These are phyloP conservation scores for Diploptera punctata DNA, from an alignment of 2,888 invertebrate species.

Conservation along the genomic window DNA sequence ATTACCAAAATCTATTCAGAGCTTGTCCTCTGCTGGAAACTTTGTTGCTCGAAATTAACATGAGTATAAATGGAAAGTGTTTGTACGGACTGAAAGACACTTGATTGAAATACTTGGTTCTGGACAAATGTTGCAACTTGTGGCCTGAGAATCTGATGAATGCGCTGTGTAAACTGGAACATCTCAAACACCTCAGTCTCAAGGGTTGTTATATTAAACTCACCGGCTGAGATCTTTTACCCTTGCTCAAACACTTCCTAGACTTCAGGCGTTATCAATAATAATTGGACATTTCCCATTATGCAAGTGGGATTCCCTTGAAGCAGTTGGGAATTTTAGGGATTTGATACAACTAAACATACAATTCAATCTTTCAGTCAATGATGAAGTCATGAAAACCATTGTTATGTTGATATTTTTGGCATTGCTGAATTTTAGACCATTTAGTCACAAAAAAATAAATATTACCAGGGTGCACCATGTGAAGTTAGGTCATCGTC, in stretches of 20 bases:
- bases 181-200: slow-evolving; percentile 48
- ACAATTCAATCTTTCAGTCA: slow-evolving; percentile 58
- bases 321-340: slow-evolving; percentile 49
- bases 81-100: slow-evolving; percentile 48
- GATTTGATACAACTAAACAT: slow-evolving; percentile 52
- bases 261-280: slow-evolving; percentile 48
- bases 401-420: no score
- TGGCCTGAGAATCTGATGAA: slow-evolving; percentile 39
- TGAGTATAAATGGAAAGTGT: slow-evolving; percentile 49
- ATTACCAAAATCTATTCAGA: slow-evolving; percentile 50
- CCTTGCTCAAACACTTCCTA: slow-evolving; percentile 46
- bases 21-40: slow-evolving; percentile 49
- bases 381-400: slow-evolving; percentile 60
- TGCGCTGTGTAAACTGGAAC: slow-evolving; percentile 47
- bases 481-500: no score
- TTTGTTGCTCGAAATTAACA: slow-evolving; percentile 46
- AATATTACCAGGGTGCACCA: no score
- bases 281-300: slow-evolving; percentile 50
- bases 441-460: no score
- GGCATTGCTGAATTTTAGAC: no score
- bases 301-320: slow-evolving; percentile 50
- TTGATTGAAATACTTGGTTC: slow-evolving; percentile 49
- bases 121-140: slow-evolving; percentile 48
- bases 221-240: slow-evolving; percentile 46
- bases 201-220: slow-evolving; percentile 47